These are phyloP conservation scores for Caenorhabditis becei DNA, from an alignment of 2,888 invertebrate species.

Conservation along the genomic window DNA sequence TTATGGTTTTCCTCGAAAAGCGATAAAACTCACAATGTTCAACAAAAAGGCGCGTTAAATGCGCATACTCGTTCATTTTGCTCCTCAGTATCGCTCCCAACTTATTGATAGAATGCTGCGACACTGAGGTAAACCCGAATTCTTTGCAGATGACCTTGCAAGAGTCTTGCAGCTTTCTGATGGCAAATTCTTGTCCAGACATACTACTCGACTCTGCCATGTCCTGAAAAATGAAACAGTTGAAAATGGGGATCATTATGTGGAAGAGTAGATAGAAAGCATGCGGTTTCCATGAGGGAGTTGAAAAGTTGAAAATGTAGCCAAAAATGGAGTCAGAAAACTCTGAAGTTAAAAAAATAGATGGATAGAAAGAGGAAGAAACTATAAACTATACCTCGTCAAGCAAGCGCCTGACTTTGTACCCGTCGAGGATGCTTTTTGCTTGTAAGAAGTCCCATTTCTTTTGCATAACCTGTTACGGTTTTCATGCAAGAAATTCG, in stretches of 20 bases:
- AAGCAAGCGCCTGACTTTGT: not conserved
- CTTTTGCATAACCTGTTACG: not conserved
- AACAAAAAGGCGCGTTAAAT: conserved; percentile 38
- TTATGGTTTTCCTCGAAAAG: not conserved
- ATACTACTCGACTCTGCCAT: conserved; percentile 19
- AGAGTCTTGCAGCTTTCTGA: conserved; percentile 40
- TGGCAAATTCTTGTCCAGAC: conserved; percentile 20
- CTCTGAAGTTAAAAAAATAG: not conserved
- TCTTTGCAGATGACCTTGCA: conserved; percentile 37
- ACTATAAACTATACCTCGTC: not conserved
- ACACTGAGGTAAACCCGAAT: conserved; percentile 47
- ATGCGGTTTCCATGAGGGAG: conserved; percentile 10
- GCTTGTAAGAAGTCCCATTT: not conserved
- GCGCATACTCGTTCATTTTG: conserved; percentile 17
- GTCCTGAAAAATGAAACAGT: conserved; percentile 6
- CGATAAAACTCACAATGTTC: conserved; percentile 45
- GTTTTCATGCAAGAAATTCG: not conserved
- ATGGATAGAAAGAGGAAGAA: no score
- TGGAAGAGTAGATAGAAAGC: no score
- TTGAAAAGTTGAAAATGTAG: not conserved
- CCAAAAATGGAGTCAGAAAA: not conserved
- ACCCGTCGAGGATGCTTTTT: not conserved
- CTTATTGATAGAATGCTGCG: conserved; percentile 14
- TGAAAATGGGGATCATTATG: no score
- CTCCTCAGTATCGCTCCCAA: conserved; percentile 32